Evolutionary conservation across 2,113 vertebrate species (phyloP).

Genomic region (Leptosomus discolor): DNA sequence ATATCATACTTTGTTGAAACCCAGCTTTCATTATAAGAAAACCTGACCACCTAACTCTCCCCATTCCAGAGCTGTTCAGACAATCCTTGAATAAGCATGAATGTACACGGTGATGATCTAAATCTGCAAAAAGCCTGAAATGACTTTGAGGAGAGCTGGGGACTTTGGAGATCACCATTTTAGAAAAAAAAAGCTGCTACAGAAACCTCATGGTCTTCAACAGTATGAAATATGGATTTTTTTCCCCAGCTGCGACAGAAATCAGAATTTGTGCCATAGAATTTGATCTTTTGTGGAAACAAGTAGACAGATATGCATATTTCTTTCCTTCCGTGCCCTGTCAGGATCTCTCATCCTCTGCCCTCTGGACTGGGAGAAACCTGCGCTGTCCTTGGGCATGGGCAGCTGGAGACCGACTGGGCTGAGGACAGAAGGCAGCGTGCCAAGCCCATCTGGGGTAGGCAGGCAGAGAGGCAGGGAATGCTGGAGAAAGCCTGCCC

Average conservation of each 20-base stretch:
- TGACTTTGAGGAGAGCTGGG: background rate
- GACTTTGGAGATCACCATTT: background rate
- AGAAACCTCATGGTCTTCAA: background rate
- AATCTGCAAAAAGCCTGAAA: background rate
- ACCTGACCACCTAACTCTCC: background rate
- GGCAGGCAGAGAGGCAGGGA: background rate
- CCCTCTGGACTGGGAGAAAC: background rate
- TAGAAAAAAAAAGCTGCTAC: background rate
- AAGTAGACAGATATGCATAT: background rate
- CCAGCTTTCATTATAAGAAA: background rate
- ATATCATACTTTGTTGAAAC: background rate
- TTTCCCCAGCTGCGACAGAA: background rate
- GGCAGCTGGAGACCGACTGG: fast-evolving
- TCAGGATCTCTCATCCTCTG: background rate
- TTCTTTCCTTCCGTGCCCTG: background rate
- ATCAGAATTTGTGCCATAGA: background rate
- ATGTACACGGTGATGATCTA: background rate
- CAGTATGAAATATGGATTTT: background rate
- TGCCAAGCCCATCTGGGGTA: background rate
- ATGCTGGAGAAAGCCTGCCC: background rate
- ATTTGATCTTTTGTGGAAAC: background rate
- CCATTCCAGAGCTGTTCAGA: background rate
- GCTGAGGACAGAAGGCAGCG: background rate
- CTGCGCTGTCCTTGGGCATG: fast-evolving
- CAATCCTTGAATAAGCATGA: background rate